A percentile compares a stretch with the other conserved stretches of the same genome.
These are phyloP conservation scores for Unio delphinus DNA, from an alignment of 2,888 invertebrate species.

Conservation along the genomic window DNA sequence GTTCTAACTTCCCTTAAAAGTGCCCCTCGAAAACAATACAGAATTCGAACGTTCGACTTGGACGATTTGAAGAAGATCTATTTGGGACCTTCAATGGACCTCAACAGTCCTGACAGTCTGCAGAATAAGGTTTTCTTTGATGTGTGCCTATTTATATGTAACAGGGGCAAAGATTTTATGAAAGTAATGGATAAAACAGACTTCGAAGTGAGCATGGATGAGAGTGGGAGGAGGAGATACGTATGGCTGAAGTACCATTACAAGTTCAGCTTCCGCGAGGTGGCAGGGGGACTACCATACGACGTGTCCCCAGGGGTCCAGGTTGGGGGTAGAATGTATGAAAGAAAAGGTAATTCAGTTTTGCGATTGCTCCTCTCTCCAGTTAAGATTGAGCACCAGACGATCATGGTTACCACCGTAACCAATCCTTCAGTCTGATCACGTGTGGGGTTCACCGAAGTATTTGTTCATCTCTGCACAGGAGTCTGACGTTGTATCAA, in stretches of 20 bases:
- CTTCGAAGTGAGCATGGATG: conserved; percentile 55
- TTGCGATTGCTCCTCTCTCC: background rate
- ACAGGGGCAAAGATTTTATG: conserved; percentile 61
- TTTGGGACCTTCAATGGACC: conserved; percentile 55
- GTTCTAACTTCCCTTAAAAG: conserved; percentile 4
- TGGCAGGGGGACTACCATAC: conserved; percentile 39
- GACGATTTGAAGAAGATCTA: conserved; percentile 60
- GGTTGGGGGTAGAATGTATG: conserved; percentile 61
- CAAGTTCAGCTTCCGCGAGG: conserved; percentile 56
- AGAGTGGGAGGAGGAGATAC: conserved; percentile 46
- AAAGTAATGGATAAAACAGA: conserved; percentile 60
- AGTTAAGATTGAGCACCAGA: no score
- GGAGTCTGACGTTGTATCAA: no score
- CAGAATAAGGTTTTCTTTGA: conserved; percentile 66
- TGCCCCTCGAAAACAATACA: conserved; percentile 50
- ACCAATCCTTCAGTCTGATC: no score
- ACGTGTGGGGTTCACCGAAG: no score
- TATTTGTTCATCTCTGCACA: no score
- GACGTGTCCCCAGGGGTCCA: conserved; percentile 36
- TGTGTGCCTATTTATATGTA: conserved; percentile 60
- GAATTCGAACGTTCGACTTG: conserved; percentile 49
- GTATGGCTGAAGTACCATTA: conserved; percentile 59
- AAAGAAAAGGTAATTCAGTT: conserved; percentile 51
- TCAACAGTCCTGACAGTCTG: conserved; percentile 55
- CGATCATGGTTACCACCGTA: no score